A percentile compares a stretch with the other conserved stretches of the same genome.
phyloP scores from a whole-genome alignment of 2,113 vertebrate species.

The Actenoides hombroni region DNA sequence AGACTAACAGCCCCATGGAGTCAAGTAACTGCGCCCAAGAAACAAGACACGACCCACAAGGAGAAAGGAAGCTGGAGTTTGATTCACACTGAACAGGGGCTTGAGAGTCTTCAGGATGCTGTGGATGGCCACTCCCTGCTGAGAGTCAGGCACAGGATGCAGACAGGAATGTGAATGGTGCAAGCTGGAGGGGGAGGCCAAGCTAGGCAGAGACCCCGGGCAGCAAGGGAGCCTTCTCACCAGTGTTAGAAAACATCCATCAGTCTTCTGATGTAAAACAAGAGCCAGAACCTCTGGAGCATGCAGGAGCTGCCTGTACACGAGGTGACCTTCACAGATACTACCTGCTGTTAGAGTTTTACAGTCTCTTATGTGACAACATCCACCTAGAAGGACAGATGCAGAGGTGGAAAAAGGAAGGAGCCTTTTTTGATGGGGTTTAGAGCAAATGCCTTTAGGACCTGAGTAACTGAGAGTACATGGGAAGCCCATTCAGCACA shows the following conservation, averaged over 20 bases:
- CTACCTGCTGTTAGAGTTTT: too few relatives aligned
- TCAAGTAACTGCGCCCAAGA: not conserved
- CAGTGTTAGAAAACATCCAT: not conserved
- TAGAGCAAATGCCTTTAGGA: not conserved
- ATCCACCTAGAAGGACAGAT: not conserved
- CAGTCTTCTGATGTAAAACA: not conserved
- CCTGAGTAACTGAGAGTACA: not conserved
- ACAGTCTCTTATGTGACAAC: not conserved
- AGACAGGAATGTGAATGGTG: fast-evolving
- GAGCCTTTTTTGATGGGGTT: not conserved
- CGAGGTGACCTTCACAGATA: not conserved
- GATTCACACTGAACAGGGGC: not conserved
- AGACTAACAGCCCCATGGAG: not conserved
- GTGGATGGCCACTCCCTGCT: not conserved
- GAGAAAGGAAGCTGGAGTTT: not conserved
- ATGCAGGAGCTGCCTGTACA: not conserved
- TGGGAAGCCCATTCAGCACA: fast-evolving
- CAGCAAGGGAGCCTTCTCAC: not conserved
- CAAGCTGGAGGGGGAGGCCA: not conserved
- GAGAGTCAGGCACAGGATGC: not conserved
- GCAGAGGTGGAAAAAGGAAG: not conserved
- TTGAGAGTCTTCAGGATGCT: not conserved
- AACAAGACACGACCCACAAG: not conserved
- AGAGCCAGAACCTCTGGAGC: not conserved
- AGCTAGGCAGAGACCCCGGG: not conserved